These are phyloP conservation scores for Margaritifera margaritifera DNA, from an alignment of 2,888 invertebrate genomes.

Conservation along the genomic window DNA sequence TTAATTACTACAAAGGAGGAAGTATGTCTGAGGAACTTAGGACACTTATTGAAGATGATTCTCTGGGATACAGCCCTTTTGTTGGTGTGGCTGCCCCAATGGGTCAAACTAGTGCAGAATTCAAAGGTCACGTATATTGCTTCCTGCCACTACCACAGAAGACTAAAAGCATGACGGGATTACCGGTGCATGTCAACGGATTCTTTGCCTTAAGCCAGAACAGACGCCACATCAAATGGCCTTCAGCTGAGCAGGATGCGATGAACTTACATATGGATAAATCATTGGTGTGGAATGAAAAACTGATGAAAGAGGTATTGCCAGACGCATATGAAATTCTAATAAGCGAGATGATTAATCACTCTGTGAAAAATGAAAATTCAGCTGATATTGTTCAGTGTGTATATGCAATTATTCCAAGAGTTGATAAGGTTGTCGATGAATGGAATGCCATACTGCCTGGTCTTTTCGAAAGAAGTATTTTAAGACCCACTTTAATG, in stretches of 20 bases:
- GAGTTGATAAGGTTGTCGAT: constrained; percentile 13
- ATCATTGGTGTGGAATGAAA: constrained; percentile 58
- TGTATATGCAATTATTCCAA: constrained; percentile 27
- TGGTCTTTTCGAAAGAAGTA: constrained; percentile 3
- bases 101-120: constrained; percentile 22
- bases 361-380: constrained; percentile 10
- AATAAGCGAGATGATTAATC: constrained; percentile 29
- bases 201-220: constrained; percentile 65
- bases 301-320: constrained; percentile 54
- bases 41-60: constrained; percentile 10
- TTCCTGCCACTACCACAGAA: constrained; percentile 64
- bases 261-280: constrained; percentile 41
- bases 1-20: constrained; percentile 14
- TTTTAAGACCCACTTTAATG: constrained; percentile 5
- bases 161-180: constrained; percentile 53
- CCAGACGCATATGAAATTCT: constrained; percentile 44
- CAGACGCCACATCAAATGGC: constrained; percentile 65
- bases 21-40: constrained; percentile 16
- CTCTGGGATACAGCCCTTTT: constrained; percentile 17
- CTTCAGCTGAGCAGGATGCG: constrained; percentile 40
- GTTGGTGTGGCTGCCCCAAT: constrained; percentile 23
- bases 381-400: constrained; percentile 6
- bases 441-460: constrained; percentile 45
- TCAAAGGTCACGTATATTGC: constrained; percentile 63
- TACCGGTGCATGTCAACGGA: constrained; percentile 66